Conservation (phyloP, 2,113 vertebrate species). For the Orthonyx spaldingii region DNA sequence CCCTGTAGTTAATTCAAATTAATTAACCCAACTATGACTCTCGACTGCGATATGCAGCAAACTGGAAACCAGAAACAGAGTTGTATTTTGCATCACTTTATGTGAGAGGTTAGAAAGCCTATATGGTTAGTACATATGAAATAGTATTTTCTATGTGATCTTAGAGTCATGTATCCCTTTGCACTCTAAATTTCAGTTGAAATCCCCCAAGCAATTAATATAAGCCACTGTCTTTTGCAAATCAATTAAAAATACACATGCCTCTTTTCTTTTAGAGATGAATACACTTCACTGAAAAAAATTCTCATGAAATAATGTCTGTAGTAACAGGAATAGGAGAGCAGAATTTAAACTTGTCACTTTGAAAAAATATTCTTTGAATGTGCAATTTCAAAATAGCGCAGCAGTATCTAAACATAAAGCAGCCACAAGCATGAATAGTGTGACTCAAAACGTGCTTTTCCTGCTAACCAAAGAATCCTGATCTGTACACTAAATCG, state of each 20-base stretch:
- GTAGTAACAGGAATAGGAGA: neutral
- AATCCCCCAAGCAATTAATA: neutral
- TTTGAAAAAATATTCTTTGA: neutral
- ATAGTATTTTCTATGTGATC: neutral
- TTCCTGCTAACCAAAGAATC: neutral
- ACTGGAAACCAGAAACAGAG: neutral
- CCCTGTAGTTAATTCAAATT: slow-evolving; percentile 21
- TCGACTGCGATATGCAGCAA: neutral
- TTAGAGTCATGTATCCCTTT: neutral
- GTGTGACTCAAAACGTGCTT: neutral
- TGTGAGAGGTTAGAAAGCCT: neutral
- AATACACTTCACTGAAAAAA: neutral
- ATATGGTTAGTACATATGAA: neutral
- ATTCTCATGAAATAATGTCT: neutral
- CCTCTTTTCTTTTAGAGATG: neutral
- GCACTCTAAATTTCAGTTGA: neutral
- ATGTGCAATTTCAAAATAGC: neutral
- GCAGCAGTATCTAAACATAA: neutral
- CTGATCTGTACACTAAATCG: neutral
- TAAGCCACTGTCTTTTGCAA: neutral
- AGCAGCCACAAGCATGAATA: neutral
- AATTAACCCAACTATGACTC: slow-evolving; percentile 19
- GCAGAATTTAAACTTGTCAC: neutral
- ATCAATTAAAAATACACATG: neutral
- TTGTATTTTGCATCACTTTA: neutral